phyloP scores from a whole-genome alignment of 2,113 vertebrate genomes.

The Pontoporia blainvillei region DNA sequence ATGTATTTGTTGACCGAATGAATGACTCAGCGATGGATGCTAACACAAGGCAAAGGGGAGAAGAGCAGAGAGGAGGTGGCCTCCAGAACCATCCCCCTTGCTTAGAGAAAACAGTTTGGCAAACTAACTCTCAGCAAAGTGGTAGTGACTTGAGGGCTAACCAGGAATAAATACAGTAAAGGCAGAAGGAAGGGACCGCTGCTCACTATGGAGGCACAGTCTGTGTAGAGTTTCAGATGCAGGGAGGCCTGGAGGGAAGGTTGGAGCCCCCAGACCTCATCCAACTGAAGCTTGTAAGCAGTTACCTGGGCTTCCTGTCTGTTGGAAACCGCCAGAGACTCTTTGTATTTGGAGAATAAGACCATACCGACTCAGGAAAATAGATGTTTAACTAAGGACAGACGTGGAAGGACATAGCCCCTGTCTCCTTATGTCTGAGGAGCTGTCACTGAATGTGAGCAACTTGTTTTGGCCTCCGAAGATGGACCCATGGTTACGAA shows the following conservation, averaged over 20 bases:
- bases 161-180: neutral
- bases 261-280: neutral
- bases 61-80: neutral
- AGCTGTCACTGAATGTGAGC: neutral
- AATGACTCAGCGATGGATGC: neutral
- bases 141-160: neutral
- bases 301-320: neutral
- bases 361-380: neutral
- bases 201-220: too few species aligned
- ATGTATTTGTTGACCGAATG: neutral
- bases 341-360: neutral
- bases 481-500: neutral
- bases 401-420: neutral
- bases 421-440: neutral
- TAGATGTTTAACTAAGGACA: neutral
- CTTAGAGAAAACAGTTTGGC: neutral
- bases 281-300: neutral
- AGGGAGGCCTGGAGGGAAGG: neutral
- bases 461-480: neutral
- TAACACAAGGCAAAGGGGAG: neutral
- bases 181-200: neutral
- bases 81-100: neutral
- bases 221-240: neutral
- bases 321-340: neutral
- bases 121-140: neutral